These are phyloP conservation scores for Globodera ellingtonae DNA, from an alignment of 1,140 invertebrate genomes.

Conservation along the genomic window DNA sequence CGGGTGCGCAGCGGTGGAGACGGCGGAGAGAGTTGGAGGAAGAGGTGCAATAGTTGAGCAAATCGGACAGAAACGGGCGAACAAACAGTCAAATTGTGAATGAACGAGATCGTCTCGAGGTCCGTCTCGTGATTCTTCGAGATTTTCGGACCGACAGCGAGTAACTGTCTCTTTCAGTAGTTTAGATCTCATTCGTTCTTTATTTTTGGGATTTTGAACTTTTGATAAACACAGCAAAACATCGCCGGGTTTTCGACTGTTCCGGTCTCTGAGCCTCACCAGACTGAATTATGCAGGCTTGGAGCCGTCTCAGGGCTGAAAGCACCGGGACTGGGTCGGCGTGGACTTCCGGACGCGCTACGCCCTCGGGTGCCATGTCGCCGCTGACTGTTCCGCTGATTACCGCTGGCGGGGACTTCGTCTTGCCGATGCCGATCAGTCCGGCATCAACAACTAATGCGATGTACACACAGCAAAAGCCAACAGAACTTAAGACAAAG, in stretches of 20 bases:
- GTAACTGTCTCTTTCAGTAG: no score
- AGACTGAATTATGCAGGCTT: slow-evolving; percentile 11
- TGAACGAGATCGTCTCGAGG: no score
- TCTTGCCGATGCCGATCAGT: slow-evolving; percentile 7
- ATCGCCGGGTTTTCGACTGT: not conserved
- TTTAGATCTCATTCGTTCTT: no score
- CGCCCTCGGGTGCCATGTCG: not conserved
- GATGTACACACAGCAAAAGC: not conserved
- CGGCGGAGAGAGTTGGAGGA: slow-evolving; percentile 13
- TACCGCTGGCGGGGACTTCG: not conserved
- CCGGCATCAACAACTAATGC: not conserved
- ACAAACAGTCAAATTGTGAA: no score
- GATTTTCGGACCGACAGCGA: no score
- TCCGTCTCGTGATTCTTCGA: no score
- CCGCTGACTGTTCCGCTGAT: slow-evolving; percentile 2
- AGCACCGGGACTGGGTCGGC: slow-evolving; percentile 7
- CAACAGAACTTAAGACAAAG: not conserved
- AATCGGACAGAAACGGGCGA: not conserved
- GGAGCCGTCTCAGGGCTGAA: slow-evolving; percentile 13
- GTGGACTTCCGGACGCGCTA: not conserved
- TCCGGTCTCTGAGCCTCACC: not conserved
- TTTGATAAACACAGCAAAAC: not conserved
- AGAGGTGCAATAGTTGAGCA: not conserved
- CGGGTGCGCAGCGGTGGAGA: slow-evolving; percentile 23
- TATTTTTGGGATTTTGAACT: no score